Evolutionary conservation across 2,888 invertebrate species (phyloP).

Genomic region (Aphrophora alni): DNA sequence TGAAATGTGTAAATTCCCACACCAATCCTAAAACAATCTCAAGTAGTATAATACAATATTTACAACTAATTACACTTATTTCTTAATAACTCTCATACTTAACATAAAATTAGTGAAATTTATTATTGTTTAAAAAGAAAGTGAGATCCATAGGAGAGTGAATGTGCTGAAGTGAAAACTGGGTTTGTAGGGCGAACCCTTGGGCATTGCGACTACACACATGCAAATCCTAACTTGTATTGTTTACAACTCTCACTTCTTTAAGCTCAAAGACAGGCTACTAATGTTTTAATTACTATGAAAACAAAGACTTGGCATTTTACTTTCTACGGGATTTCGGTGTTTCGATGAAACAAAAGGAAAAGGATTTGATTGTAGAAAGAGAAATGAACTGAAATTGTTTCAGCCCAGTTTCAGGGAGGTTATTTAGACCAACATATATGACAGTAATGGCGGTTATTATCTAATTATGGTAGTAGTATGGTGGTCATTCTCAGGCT

Average conservation of each 20-base stretch:
- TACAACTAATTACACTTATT: neutral
- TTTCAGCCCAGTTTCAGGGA: neutral
- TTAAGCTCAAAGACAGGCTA: neutral
- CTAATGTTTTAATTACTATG: neutral
- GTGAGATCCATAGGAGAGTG: neutral
- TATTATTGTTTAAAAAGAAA: neutral
- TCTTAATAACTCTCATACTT: neutral
- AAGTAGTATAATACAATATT: no score
- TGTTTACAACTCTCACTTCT: neutral
- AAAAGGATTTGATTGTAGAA: conserved; percentile 2
- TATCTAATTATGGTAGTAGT: neutral
- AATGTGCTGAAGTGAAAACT: neutral
- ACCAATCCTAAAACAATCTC: no score
- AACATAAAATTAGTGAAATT: neutral
- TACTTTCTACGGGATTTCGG: neutral
- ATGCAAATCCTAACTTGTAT: neutral
- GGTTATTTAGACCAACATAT: neutral
- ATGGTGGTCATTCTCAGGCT: neutral
- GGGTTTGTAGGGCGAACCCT: neutral
- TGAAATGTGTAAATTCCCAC: no score
- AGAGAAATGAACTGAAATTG: neutral
- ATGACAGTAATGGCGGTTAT: neutral
- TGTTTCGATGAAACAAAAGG: neutral
- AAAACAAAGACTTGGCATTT: neutral
- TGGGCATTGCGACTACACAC: neutral